A percentile compares a stretch with the other conserved stretches of the same genome.
These are phyloP conservation scores for Hylomyscus alleni DNA, from an alignment of 2,797 vertebrate genomes.

Conservation along the genomic window DNA sequence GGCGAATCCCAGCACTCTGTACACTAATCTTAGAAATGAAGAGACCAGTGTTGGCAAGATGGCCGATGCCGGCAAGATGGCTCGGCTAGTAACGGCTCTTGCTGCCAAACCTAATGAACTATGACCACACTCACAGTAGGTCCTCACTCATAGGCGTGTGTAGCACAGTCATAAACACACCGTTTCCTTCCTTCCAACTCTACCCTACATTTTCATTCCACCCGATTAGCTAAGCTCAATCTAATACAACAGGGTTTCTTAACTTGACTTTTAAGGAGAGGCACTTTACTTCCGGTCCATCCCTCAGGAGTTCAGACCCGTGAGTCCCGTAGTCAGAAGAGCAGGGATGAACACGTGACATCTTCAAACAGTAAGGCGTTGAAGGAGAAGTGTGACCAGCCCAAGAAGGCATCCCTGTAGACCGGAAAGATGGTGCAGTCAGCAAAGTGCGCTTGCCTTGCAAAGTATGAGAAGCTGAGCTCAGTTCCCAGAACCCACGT, in stretches of 20 bases:
- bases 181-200: background rate
- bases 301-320: background rate
- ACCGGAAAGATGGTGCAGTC: too few species aligned
- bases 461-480: background rate
- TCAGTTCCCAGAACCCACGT: background rate
- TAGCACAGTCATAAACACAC: background rate
- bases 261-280: background rate
- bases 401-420: background rate
- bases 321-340: fast-evolving
- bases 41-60: background rate
- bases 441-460: background rate
- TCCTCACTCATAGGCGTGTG: background rate
- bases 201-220: background rate
- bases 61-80: fast-evolving
- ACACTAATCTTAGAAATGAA: background rate
- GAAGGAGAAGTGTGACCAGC: background rate
- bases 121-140: background rate
- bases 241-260: background rate
- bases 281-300: background rate
- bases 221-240: background rate
- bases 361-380: background rate
- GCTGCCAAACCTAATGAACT: background rate
- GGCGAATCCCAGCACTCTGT: background rate
- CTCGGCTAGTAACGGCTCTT: background rate
- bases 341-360: background rate